Conservation (phyloP, 2,113 vertebrate genomes). For the Octodon degus region DNA sequence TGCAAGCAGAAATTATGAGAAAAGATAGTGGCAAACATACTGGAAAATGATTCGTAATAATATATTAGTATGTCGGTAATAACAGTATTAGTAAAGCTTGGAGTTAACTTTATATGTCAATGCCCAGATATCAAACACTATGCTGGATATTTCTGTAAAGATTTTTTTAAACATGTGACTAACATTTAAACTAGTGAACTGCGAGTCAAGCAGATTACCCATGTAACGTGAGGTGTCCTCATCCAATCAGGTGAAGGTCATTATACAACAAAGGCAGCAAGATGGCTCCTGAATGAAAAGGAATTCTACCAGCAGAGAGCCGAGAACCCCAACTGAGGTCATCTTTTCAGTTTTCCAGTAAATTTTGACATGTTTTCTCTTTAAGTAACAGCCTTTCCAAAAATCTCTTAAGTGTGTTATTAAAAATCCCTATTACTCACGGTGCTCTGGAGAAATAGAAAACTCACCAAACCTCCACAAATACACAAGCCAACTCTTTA, state of each 20-base stretch:
- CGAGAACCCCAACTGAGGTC: neutral
- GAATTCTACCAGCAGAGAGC: neutral
- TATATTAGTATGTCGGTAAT: neutral
- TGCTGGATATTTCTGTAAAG: neutral
- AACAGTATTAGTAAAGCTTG: slow-evolving; percentile 9
- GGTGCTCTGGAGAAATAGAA: no score
- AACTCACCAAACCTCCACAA: neutral
- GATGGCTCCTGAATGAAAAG: neutral
- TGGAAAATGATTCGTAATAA: slow-evolving; percentile 19
- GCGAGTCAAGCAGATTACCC: neutral
- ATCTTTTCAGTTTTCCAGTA: no score
- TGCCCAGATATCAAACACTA: neutral
- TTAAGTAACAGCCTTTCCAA: no score
- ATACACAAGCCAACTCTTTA: neutral
- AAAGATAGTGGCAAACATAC: neutral
- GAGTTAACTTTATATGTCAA: slow-evolving; percentile 1
- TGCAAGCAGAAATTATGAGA: neutral
- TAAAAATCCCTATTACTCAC: no score
- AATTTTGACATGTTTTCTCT: no score
- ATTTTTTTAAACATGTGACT: neutral
- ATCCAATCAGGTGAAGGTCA: neutral
- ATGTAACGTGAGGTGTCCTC: neutral
- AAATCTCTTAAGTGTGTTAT: no score
- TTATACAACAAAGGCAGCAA: neutral
- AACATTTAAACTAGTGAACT: slow-evolving; percentile 25